Evolutionary conservation across 2,888 invertebrate genomes (phyloP).

Genomic region (Plemyria rubiginata): DNA sequence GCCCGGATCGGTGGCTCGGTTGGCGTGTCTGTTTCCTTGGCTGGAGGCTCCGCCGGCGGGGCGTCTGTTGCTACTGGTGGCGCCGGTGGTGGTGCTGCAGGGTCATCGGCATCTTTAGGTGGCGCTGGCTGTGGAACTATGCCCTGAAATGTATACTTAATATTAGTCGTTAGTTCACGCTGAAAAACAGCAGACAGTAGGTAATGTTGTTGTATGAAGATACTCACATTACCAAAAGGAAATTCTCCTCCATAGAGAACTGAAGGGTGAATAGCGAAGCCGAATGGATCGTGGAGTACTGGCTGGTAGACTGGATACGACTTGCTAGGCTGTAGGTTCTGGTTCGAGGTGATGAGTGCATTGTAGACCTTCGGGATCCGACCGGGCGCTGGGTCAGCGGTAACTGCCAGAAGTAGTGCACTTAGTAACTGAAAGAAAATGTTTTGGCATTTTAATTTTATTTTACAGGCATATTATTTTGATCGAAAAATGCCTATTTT

Average conservation of each 20-base stretch:
- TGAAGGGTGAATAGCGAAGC: slow-evolving; percentile 71
- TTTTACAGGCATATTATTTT: no score
- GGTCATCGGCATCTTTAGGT: slow-evolving; percentile 46
- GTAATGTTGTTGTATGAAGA: no score
- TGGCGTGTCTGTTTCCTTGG: slow-evolving; percentile 46
- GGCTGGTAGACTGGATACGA: slow-evolving; percentile 91
- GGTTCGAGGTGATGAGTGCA: slow-evolving; percentile 91
- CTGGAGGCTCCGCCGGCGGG: slow-evolving; percentile 40
- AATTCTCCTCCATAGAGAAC: slow-evolving; percentile 68
- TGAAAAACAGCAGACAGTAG: no score
- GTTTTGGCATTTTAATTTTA: neutral
- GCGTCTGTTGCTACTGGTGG: slow-evolving; percentile 37
- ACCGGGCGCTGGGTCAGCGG: slow-evolving; percentile 75
- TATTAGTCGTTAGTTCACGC: no score
- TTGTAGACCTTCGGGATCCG: slow-evolving; percentile 91
- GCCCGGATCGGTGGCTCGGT: slow-evolving; percentile 38
- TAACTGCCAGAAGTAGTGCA: slow-evolving; percentile 49
- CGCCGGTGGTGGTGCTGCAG: slow-evolving; percentile 31
- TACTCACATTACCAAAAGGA: slow-evolving; percentile 65
- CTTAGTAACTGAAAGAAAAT: slow-evolving; percentile 61
- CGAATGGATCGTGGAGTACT: slow-evolving; percentile 87
- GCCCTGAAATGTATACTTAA: slow-evolving; percentile 72
- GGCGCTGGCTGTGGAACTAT: slow-evolving; percentile 53
- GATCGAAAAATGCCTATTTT: no score
- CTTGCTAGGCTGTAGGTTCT: slow-evolving; percentile 90